Conservation (phyloP, 2,888 invertebrate species). For the Ophion slaviceki region DNA sequence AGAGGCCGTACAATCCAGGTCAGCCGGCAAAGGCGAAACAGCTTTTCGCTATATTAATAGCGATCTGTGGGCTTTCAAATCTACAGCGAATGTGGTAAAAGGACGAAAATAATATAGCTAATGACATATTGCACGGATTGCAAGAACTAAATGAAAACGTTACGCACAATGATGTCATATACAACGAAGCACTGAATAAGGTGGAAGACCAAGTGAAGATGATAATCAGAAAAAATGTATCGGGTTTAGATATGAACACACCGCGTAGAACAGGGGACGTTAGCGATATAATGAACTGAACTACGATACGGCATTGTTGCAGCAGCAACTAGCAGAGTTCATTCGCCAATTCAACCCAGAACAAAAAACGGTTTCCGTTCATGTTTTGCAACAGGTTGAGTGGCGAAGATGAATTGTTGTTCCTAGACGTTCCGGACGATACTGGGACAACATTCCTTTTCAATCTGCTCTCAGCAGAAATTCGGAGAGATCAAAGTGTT, state of each 20-base stretch:
- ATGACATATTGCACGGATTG: slow-evolving; percentile 65
- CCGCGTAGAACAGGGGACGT: slow-evolving; percentile 4
- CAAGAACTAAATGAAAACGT: slow-evolving; percentile 64
- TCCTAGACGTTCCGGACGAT: slow-evolving; percentile 76
- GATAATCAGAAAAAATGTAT: slow-evolving; percentile 64
- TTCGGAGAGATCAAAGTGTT: slow-evolving; percentile 72
- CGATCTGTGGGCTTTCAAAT: slow-evolving; percentile 72
- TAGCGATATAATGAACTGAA: background rate
- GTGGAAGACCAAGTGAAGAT: slow-evolving; percentile 72
- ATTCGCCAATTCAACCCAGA: background rate
- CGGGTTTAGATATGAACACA: slow-evolving; percentile 72
- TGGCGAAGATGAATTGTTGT: slow-evolving; percentile 65
- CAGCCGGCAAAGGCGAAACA: slow-evolving; percentile 70
- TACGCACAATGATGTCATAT: slow-evolving; percentile 70
- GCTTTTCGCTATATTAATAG: slow-evolving; percentile 74
- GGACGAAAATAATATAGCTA: slow-evolving; percentile 74
- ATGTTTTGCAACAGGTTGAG: slow-evolving; percentile 28
- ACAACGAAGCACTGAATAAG: slow-evolving; percentile 73
- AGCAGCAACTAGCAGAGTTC: background rate
- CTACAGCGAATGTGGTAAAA: slow-evolving; percentile 73
- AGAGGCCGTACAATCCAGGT: too few relatives aligned
- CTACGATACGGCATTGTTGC: background rate
- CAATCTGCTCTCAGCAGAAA: slow-evolving; percentile 76
- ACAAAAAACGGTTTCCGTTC: background rate
- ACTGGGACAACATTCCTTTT: slow-evolving; percentile 82